Conservation (phyloP, 2,888 invertebrate genomes). For the Heliconius erato region DNA sequence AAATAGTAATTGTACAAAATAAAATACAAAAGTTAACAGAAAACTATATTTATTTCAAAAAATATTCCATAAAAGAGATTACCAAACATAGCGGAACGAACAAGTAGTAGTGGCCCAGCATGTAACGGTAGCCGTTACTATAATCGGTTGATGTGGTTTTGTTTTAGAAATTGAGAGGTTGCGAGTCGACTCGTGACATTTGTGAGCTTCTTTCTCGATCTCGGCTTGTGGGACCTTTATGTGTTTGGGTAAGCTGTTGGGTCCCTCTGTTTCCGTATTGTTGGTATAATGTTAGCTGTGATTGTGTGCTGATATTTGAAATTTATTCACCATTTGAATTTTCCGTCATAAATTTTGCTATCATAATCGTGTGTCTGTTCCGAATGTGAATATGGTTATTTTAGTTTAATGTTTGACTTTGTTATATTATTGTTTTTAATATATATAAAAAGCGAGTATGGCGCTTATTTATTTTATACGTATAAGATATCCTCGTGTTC, state of each 20-base stretch:
- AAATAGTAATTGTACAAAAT: background rate
- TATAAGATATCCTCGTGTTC: background rate
- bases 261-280: conserved; percentile 41
- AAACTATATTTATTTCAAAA: background rate
- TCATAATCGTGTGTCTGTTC: conserved; percentile 35
- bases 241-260: conserved; percentile 43
- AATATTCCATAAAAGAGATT: background rate
- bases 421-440: background rate
- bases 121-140: conserved; percentile 80
- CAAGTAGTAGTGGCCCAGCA: conserved; percentile 62
- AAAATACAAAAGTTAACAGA: background rate
- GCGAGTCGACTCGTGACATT: conserved; percentile 74
- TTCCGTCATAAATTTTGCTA: conserved; percentile 47
- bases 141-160: conserved; percentile 79
- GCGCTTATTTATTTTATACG: background rate
- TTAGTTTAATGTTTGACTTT: background rate
- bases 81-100: conserved; percentile 34
- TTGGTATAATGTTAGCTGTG: conserved; percentile 39
- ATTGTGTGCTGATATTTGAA: conserved; percentile 42
- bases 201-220: conserved; percentile 68
- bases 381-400: conserved; percentile 31
- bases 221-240: conserved; percentile 47
- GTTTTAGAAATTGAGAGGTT: conserved; percentile 83
- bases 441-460: background rate
- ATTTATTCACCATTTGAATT: conserved; percentile 45